Percentiles rank a stretch among this genome's conserved stretches.
phyloP scores from a whole-genome alignment of 2,113 vertebrate genomes.

The Myotis lucifugus region DNA sequence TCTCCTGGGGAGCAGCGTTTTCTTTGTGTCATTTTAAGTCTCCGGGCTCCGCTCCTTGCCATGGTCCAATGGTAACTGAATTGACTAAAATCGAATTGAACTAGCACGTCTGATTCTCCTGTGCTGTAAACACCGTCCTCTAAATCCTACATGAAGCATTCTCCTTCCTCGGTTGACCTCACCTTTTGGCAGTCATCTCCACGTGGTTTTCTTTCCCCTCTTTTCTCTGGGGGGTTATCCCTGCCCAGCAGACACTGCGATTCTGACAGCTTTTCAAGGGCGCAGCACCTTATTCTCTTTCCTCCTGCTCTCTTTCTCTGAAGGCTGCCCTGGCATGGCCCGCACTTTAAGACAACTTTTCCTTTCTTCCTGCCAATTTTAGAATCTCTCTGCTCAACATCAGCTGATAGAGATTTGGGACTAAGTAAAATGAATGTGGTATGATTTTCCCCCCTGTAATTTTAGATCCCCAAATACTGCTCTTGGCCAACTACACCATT shows the following conservation, averaged over 20 bases:
- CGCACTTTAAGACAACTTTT: constrained; percentile 62
- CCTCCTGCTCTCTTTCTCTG: background rate
- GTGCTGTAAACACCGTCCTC: background rate
- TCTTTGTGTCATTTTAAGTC: background rate
- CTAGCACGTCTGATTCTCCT: background rate
- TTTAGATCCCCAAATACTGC: constrained; percentile 71
- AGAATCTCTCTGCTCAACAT: constrained; percentile 72
- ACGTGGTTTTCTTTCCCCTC: background rate
- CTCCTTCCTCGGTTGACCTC: background rate
- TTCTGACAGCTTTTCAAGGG: background rate
- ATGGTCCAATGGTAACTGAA: background rate
- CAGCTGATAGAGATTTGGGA: constrained; percentile 77
- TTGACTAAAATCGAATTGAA: background rate
- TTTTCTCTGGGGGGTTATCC: background rate
- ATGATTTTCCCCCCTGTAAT: constrained; percentile 71
- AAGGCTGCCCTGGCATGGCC: constrained; percentile 57
- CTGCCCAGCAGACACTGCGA: background rate
- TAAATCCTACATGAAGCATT: background rate
- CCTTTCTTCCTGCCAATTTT: constrained; percentile 69
- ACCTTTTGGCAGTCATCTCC: background rate
- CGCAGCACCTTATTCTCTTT: background rate
- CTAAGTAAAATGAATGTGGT: constrained; percentile 67
- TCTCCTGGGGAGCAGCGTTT: background rate
- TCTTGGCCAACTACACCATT: constrained; percentile 63
- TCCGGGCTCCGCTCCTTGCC: background rate